Evolutionary conservation across 2,797 vertebrate genomes (phyloP).

Genomic region (Champsocephalus esox): DNA sequence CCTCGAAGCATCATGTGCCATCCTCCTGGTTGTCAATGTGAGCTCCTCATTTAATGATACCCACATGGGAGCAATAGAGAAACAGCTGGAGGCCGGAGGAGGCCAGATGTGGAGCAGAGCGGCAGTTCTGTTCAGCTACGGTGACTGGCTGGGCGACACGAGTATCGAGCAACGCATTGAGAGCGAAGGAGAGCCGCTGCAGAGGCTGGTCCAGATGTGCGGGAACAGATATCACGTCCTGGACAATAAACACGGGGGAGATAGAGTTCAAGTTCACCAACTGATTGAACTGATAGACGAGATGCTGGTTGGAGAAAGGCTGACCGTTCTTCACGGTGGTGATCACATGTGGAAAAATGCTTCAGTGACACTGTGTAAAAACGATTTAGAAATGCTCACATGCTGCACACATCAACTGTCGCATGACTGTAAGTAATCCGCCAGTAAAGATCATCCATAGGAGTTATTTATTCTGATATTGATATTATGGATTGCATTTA

Average conservation of each 20-base stretch:
- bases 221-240: slow-evolving; percentile 80
- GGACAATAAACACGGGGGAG: slow-evolving; percentile 64
- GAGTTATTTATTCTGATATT: too few relatives aligned
- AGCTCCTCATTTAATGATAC: slow-evolving; percentile 74
- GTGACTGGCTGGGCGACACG: slow-evolving; percentile 75
- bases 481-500: too few relatives aligned
- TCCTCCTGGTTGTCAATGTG: slow-evolving; percentile 81
- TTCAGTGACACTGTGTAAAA: neutral
- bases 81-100: slow-evolving; percentile 60
- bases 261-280: slow-evolving; percentile 65
- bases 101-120: slow-evolving; percentile 60
- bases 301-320: slow-evolving; percentile 59
- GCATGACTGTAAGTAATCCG: slow-evolving; percentile 57
- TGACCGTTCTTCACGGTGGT: slow-evolving; percentile 22
- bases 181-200: slow-evolving; percentile 74
- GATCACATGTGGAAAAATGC: slow-evolving; percentile 28
- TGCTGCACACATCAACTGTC: slow-evolving; percentile 17
- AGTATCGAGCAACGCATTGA: slow-evolving; percentile 75
- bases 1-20: slow-evolving; percentile 23
- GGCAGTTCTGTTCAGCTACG: slow-evolving; percentile 77
- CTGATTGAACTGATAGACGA: slow-evolving; percentile 73
- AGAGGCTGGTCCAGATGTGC: slow-evolving; percentile 70
- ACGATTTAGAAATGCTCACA: neutral
- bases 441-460: too few relatives aligned
- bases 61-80: slow-evolving; percentile 54